Conservation (phyloP, 1,140 invertebrate species). For the Lepidotrigona ventralis region DNA sequence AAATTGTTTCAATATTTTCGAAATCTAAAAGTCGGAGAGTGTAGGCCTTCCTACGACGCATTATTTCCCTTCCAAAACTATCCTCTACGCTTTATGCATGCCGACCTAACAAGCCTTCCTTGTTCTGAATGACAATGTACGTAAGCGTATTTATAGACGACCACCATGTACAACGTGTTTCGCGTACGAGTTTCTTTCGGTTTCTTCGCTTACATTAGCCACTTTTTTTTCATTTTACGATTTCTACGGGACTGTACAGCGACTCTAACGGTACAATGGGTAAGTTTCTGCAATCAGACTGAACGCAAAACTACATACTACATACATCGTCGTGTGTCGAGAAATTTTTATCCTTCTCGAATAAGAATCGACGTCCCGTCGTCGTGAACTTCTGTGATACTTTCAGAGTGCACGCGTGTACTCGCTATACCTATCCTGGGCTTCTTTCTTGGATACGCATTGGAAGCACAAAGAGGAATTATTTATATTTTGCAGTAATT, state of each 20-base stretch:
- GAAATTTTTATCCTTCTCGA: neutral
- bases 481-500: too few relatives aligned
- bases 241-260: constrained; percentile 4
- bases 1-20: neutral
- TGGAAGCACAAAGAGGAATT: neutral
- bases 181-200: constrained; percentile 15
- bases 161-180: constrained; percentile 29
- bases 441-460: too few relatives aligned
- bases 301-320: neutral
- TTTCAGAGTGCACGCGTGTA: neutral
- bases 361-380: neutral
- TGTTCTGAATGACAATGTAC: constrained; percentile 54
- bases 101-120: constrained; percentile 42
- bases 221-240: constrained; percentile 1
- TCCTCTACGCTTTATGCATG: constrained; percentile 46
- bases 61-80: constrained; percentile 30
- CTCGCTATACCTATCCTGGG: too few relatives aligned
- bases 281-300: constrained; percentile 14
- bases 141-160: constrained; percentile 55
- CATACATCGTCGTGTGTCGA: neutral
- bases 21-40: constrained; percentile 26
- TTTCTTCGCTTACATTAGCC: constrained; percentile 20
- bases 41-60: neutral
- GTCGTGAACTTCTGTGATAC: constrained; percentile 9
- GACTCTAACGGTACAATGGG: constrained; percentile 29